Evolutionary conservation across 2,797 vertebrate species (phyloP).

Genomic region (Florisuga fusca): DNA sequence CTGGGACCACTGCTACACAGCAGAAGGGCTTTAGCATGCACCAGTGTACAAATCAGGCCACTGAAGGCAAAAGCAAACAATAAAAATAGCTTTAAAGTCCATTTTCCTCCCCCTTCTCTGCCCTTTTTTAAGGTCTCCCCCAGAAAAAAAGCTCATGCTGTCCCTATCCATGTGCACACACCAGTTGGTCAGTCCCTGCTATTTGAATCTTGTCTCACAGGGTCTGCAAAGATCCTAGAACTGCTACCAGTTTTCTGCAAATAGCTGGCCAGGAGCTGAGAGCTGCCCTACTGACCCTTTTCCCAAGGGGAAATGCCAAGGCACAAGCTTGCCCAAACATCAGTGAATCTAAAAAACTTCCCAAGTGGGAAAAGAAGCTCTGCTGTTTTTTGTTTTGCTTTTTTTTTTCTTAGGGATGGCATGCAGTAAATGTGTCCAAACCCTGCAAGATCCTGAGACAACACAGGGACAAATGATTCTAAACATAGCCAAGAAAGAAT

Average conservation of each 20-base stretch:
- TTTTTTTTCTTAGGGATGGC: neutral
- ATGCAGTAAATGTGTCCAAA: neutral
- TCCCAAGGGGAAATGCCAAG: neutral
- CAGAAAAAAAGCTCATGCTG: neutral
- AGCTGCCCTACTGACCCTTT: neutral
- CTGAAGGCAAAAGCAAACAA: neutral
- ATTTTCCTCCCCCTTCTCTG: accelerated
- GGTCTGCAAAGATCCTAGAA: neutral
- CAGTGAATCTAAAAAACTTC: neutral
- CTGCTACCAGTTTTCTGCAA: neutral
- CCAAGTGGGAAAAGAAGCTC: neutral
- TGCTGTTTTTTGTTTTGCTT: neutral
- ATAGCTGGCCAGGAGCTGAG: neutral
- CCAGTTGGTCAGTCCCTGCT: neutral
- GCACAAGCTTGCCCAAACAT: neutral
- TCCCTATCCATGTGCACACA: neutral
- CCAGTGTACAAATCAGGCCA: neutral
- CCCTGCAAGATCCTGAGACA: neutral
- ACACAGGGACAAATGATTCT: neutral
- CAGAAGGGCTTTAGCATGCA: neutral
- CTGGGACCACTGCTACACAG: neutral
- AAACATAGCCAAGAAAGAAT: neutral
- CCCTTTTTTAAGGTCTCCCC: neutral
- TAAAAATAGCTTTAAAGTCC: neutral
- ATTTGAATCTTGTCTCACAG: neutral